Evolutionary conservation across 2,797 vertebrate genomes (phyloP).

Genomic region (Apogon hyalosoma): DNA sequence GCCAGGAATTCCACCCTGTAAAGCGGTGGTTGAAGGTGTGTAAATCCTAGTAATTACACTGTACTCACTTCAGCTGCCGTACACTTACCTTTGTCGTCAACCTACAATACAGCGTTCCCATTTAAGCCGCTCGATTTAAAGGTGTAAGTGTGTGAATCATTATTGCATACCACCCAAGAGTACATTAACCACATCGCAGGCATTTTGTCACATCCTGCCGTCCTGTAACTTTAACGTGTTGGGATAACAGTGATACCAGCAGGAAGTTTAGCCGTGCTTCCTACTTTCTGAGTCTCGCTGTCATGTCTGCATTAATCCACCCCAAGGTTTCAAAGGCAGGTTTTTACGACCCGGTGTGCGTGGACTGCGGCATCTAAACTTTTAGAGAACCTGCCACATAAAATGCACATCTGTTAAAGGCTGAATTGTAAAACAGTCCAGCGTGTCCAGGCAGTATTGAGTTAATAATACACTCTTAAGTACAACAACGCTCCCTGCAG

Average conservation of each 20-base stretch:
- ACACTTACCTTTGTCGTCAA: constrained; percentile 60
- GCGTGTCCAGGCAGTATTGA: constrained; percentile 68
- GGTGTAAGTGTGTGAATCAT: constrained; percentile 33
- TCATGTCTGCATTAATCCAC: constrained; percentile 87
- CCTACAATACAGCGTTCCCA: constrained; percentile 29
- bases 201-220: background rate
- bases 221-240: constrained; percentile 23
- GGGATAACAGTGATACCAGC: constrained; percentile 12
- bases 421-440: constrained; percentile 75
- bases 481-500: constrained; percentile 32
- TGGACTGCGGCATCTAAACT: constrained; percentile 84
- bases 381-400: constrained; percentile 88
- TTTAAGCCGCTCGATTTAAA: constrained; percentile 50
- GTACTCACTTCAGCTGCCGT: constrained; percentile 44
- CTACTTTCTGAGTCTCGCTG: constrained; percentile 45
- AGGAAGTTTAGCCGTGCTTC: constrained; percentile 36
- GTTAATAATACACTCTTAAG: constrained; percentile 64
- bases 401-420: constrained; percentile 84
- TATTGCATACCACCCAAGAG: constrained; percentile 41
- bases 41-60: constrained; percentile 68
- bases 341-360: constrained; percentile 86
- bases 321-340: constrained; percentile 86
- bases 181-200: constrained; percentile 5
- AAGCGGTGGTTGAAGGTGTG: constrained; percentile 51
- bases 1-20: constrained; percentile 69